phyloP scores from a whole-genome alignment of 2,888 invertebrate genomes.

The Parnassius glacialis region DNA sequence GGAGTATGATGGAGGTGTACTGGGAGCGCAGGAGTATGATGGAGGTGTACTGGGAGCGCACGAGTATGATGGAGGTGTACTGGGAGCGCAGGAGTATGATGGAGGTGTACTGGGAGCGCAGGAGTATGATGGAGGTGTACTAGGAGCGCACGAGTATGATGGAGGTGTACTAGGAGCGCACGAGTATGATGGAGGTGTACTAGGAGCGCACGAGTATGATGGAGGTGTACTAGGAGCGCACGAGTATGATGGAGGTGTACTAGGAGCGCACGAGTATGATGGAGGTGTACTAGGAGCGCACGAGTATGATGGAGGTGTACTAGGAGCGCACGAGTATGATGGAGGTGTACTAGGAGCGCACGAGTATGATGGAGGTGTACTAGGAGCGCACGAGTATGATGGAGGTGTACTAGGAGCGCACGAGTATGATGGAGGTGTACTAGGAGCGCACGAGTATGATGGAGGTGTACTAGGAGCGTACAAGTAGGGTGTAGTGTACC shows the following conservation, averaged over 20 bases:
- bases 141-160: too few species aligned
- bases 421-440: neutral
- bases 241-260: neutral
- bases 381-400: slow-evolving; percentile 2
- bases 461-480: neutral
- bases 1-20: too few species aligned
- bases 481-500: neutral
- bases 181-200: too few species aligned
- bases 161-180: too few species aligned
- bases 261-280: slow-evolving; percentile 1
- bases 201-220: too few species aligned
- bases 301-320: neutral
- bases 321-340: neutral
- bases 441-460: neutral
- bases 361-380: neutral
- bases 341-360: neutral
- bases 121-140: too few species aligned
- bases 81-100: too few species aligned
- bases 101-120: too few species aligned
- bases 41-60: too few species aligned
- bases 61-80: too few species aligned
- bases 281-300: neutral
- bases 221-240: too few species aligned
- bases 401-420: neutral
- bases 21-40: too few species aligned